These are phyloP conservation scores for Phoenicopterus ruber DNA, from an alignment of 2,113 vertebrate species.

Conservation along the genomic window DNA sequence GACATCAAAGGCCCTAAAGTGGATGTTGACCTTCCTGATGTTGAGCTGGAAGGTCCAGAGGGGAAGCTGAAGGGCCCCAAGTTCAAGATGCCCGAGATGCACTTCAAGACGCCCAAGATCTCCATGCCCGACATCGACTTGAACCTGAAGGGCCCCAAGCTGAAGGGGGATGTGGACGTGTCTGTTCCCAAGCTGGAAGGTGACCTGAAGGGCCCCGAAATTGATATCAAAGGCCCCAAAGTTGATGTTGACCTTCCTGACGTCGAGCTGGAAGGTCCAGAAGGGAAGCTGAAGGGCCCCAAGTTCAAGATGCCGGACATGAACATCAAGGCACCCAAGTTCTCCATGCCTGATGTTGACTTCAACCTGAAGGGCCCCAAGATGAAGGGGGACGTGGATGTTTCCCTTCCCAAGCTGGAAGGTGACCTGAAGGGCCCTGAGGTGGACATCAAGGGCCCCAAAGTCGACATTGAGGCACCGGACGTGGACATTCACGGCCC, in stretches of 20 bases:
- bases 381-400: conserved; percentile 15
- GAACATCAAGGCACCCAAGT: conserved; percentile 51
- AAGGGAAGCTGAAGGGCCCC: conserved; percentile 48
- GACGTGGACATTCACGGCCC: neutral
- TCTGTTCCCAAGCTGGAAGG: neutral
- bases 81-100: conserved; percentile 69
- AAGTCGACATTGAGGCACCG: neutral
- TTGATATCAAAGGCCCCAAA: conserved; percentile 52
- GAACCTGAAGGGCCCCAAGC: conserved; percentile 65
- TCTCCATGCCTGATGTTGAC: conserved; percentile 52
- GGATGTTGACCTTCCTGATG: too few relatives aligned
- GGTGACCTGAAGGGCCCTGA: conserved; percentile 52
- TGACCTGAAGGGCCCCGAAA: conserved; percentile 52
- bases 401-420: neutral
- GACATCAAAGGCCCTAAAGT: conserved; percentile 47
- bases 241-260: conserved; percentile 16
- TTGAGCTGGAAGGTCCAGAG: neutral
- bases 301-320: conserved; percentile 70
- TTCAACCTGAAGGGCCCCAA: conserved; percentile 67
- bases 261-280: conserved; percentile 34
- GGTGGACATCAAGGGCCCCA: conserved; percentile 48
- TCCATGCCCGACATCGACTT: conserved; percentile 66
- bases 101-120: conserved; percentile 54
- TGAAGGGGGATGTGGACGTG: conserved; percentile 54
- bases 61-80: conserved; percentile 63